Percentiles rank a stretch among this genome's conserved stretches.
Evolutionary conservation across 2,888 invertebrate species (phyloP).

Genomic region (Hirudinaria manillensis): DNA sequence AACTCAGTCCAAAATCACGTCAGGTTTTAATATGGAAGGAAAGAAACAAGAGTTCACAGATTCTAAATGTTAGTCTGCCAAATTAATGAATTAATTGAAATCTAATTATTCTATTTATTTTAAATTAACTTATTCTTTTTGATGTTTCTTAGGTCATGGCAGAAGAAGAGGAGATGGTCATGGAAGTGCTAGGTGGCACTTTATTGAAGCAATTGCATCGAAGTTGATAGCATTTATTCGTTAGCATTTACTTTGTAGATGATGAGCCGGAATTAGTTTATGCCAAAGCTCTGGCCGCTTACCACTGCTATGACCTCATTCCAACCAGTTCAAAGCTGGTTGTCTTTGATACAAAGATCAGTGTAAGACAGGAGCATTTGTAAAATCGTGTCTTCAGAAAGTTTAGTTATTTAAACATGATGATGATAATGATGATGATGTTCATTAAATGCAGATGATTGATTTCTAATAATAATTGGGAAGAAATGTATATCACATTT

Average conservation of each 20-base stretch:
- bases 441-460: too few species aligned
- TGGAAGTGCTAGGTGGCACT: constrained; percentile 24
- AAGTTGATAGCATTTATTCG: not conserved
- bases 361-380: constrained; percentile 10
- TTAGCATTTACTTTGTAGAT: constrained; percentile 10
- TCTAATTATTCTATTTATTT: not conserved
- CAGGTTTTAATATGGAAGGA: constrained; percentile 33
- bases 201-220: not conserved
- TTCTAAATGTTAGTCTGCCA: constrained; percentile 23
- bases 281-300: constrained; percentile 29
- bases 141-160: constrained; percentile 9
- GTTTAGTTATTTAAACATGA: not conserved
- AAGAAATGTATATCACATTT: not conserved
- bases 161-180: constrained; percentile 30
- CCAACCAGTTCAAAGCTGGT: constrained; percentile 34
- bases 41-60: constrained; percentile 24
- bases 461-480: too few species aligned
- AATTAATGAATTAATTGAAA: not conserved
- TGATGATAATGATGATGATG: too few species aligned
- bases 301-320: constrained; percentile 34
- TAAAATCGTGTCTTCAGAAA: too few species aligned
- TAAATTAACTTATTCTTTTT: constrained; percentile 1
- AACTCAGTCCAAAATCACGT: constrained; percentile 13
- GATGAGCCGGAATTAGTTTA: constrained; percentile 30
- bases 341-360: constrained; percentile 30